Evolutionary conservation across 2,797 vertebrate species (phyloP).

Genomic region (Myotis daubentonii): DNA sequence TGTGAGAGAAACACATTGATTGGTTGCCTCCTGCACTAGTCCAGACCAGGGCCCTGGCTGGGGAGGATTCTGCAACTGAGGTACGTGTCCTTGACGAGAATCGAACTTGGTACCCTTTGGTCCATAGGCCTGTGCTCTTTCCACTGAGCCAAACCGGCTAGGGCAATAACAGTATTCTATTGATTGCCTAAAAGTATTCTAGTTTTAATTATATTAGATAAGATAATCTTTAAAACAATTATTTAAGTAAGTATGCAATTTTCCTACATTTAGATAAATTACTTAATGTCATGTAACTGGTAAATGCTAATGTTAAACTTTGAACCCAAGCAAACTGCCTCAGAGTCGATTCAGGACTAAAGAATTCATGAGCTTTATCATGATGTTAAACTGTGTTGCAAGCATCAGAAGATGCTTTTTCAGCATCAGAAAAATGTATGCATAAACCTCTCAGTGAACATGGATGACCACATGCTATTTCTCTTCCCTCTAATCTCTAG

Average conservation of each 20-base stretch:
- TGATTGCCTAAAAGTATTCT: neutral
- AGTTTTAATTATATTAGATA: neutral
- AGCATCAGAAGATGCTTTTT: neutral
- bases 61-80: too few species aligned
- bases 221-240: neutral
- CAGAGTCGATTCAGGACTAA: neutral
- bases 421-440: neutral
- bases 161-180: neutral
- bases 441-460: neutral
- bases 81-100: accelerated
- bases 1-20: too few species aligned
- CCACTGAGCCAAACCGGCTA: too few species aligned
- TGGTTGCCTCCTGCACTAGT: too few species aligned
- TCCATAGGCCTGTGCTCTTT: too few species aligned
- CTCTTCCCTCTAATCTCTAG: neutral
- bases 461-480: neutral
- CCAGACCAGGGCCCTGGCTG: too few species aligned
- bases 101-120: too few species aligned
- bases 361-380: neutral
- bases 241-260: neutral
- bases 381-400: neutral
- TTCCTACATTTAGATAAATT: neutral
- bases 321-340: neutral
- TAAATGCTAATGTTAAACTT: neutral
- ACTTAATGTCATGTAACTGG: neutral